phyloP scores from a whole-genome alignment of 2,888 invertebrate genomes.

The Cantharis rustica region DNA sequence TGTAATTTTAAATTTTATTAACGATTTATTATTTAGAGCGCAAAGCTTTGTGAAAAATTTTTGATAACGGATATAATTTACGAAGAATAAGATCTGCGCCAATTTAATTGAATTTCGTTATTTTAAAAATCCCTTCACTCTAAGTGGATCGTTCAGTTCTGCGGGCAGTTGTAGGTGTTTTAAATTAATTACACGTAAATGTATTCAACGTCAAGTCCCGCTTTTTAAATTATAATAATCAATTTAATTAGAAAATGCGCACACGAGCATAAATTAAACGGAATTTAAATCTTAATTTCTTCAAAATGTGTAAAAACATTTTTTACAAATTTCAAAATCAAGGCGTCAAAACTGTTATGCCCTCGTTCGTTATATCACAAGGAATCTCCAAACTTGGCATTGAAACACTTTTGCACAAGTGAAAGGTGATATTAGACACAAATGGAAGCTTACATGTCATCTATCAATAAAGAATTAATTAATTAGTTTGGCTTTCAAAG shows the following conservation, averaged over 20 bases:
- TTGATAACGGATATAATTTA: neutral
- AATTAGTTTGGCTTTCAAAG: neutral
- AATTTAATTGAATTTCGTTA: neutral
- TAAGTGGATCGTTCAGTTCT: neutral
- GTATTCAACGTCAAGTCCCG: neutral
- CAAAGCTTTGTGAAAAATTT: neutral
- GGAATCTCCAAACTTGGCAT: neutral
- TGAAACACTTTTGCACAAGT: neutral
- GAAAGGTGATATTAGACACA: neutral
- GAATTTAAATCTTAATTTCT: neutral
- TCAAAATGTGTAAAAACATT: neutral
- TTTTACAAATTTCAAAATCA: neutral
- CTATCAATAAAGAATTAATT: neutral
- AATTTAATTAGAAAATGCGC: neutral
- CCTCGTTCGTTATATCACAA: neutral
- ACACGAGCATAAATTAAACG: neutral
- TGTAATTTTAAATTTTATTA: neutral
- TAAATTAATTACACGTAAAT: neutral
- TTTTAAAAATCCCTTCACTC: neutral
- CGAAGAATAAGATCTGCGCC: neutral
- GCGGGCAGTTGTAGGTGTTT: neutral
- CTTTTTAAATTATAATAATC: neutral
- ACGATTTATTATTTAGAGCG: neutral
- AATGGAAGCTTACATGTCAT: neutral
- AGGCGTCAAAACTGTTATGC: neutral